Evolutionary conservation across 2,888 invertebrate genomes (phyloP).

Genomic region (Danaus chrysippus): DNA sequence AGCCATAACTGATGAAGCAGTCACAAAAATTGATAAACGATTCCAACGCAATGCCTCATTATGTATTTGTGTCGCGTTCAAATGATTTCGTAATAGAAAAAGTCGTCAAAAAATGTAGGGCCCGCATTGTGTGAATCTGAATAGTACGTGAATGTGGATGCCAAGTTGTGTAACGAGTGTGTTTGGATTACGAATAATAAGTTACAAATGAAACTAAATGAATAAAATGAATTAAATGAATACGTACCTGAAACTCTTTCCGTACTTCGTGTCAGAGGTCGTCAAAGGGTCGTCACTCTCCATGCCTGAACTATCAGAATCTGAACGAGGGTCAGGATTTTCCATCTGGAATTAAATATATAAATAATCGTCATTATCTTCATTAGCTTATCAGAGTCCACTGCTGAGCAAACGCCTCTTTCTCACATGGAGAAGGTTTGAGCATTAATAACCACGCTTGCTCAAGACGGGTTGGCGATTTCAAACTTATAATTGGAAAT

Average conservation of each 20-base stretch:
- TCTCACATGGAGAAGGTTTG: too few relatives aligned
- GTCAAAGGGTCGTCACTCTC: slow-evolving; percentile 74
- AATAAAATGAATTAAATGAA: neutral
- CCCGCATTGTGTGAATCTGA: neutral
- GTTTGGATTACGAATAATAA: neutral
- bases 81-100: slow-evolving; percentile 11
- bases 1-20: too few relatives aligned
- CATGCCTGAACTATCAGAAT: slow-evolving; percentile 68
- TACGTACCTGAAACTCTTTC: slow-evolving; percentile 87
- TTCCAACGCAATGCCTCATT: neutral
- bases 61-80: neutral
- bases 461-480: too few relatives aligned
- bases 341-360: slow-evolving; percentile 56
- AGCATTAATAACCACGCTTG: too few relatives aligned
- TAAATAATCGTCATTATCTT: too few relatives aligned
- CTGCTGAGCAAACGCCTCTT: too few relatives aligned
- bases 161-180: neutral
- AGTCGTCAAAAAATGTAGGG: neutral
- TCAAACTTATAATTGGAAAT: too few relatives aligned
- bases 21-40: slow-evolving; percentile 31
- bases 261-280: slow-evolving; percentile 83
- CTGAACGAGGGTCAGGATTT: slow-evolving; percentile 56
- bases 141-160: neutral
- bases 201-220: neutral
- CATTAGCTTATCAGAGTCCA: too few relatives aligned